Base-by-base conservation (phyloP, 2,797 vertebrate species). In the Scolopax rusticola region DNA sequence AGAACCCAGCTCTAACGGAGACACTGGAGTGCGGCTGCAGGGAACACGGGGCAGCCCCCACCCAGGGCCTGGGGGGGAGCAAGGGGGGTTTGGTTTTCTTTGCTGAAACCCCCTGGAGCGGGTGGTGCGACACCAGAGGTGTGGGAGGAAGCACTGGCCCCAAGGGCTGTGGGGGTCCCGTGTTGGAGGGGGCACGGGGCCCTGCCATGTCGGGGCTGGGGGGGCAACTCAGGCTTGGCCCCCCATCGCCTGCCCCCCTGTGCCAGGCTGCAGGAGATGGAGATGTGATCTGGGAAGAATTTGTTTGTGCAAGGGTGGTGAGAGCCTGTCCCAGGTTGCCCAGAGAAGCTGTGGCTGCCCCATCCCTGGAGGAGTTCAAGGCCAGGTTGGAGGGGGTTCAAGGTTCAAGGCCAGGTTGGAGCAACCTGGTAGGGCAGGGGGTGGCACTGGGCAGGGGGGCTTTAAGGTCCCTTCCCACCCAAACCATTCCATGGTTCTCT, bases 151-250 rank as follows among this genome's bases (percentile, higher is more conserved):
- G 57, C 3, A 0, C 43, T 20, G 40, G 32, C 33, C 25, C 40
- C 0, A 1, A 19, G 51, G 56, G 51, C 7, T 0, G 0, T 23
- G 5, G 51, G 50, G 25, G 12, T 16, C 61, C 0, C 0, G 4
- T 12, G 19, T 8, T 21, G 51, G 57, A 27, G 12, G 16, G 17
- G 30, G 9, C 1, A 1, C 1, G 0, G 30, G 38, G 27, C 5
- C 53, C 5, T 3, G 71, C 70, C 5, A 0, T 50, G 86, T 65
- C 13, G 2, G 50, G 36, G 21, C 71, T 40, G 70, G 36, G 47
- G 69, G 65, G 8, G n/a, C 50, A 59, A 45, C 38, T 2, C 2
- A 1, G 48, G 33, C 74, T 63, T n/a, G 1, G 47, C 41, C 53
- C 23, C 12, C 1, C 27, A 3, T 32, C 5, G 5, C 64, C 4